Base-by-base conservation (phyloP, 2,888 invertebrate genomes). In the Sarcophaga carnaria region DNA sequence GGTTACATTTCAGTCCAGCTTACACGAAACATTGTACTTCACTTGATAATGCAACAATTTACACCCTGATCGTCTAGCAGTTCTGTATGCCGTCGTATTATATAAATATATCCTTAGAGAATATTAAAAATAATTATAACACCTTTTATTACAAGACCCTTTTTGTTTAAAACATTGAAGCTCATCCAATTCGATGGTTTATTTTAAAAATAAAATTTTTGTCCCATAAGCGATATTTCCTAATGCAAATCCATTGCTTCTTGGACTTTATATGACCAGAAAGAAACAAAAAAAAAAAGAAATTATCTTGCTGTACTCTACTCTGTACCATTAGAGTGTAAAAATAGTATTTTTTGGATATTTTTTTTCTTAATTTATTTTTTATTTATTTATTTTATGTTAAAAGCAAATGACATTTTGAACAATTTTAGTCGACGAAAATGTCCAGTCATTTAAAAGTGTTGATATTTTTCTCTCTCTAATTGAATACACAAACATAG, bases 381-480 rank as follows among this genome's bases (percentile, higher is more conserved):
- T 89, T 77, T 87, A 77, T 88, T 86, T 89, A 81, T 88, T 74
- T 87, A 74, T 85, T 85, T 89, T 67, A 63, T 54, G 88, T 88
- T 87, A 83, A 89, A 88, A 80, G 87, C 86, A 85, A 87, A 87
- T 88, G 88, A 84, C 89, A 89, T 88, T 89, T 89, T 88, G 47
- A 86, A 84, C 37, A 76, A 47, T 49, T 80, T 84, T 76, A 76
- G 76, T 76, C 72, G 60, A 69, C 72, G 66, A 81, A 81, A 66
- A 88, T 88, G 85, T 88, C 87, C 86, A 89, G 86, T 85, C 82
- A 84, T 72, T 79, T 87, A 67, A 75, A 66, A 77, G 49, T 22
- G 22, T 62, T 62, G 8, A 0, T 37, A 8, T 37, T 8, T 10
- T 37, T 62, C 22, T 10, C 45, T 75, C 69, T 62, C 11, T 78